Evolutionary conservation across 2,113 vertebrate species (phyloP), one percentile per base, ranked within the genome.

Genomic region (Melanerpes aurifrons): DNA sequence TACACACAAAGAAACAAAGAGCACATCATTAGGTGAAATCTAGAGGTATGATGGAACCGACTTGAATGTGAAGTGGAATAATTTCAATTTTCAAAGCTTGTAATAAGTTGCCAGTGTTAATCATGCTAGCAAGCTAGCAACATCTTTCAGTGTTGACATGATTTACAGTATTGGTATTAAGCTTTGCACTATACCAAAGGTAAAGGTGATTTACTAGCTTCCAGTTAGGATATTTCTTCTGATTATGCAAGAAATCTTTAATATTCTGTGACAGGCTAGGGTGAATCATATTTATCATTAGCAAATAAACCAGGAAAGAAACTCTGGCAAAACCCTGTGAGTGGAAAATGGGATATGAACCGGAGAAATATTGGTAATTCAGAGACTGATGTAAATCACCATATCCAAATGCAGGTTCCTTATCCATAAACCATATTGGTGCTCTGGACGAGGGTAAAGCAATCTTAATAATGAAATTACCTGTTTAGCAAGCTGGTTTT

Each of bases 151-250:
- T 37, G 45, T 10, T 80, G 57, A 89, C 21, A 2, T 93, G 78
- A 96, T 89, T 93, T 93, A 90, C 66, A 47, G 18, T 43, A 45
- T 64, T 92, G 71, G 25, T 67, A 87, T 85, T 93, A 85, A 91
- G 68, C 68, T 79, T 85, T 89, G 86, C 40, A 6, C 24, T 83
- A 21, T 48, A 59, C 43, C 57, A 90, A 93, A 96, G 72, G 75
- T 92, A 85, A 79, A 70, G 79, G 28, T 94, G 78, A 93, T 90
- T 94, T 93, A 87, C 68, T 75, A 87, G 71, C 78, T 74, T 87
- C 84, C 80, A 68, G 64, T 71, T 87, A 81, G 58, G 43, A 45
- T 85, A 53, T 80, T 93, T 92, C 62, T 87, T 87, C 68, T 86
- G 43, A 68, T 91, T 89, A 79, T 68, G 68, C 43, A 80, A 77